A percentile compares a stretch with the other conserved stretches of the same genome.
These are phyloP conservation scores for Busseola fusca DNA, from an alignment of 2,888 invertebrate genomes.

Conservation along the genomic window DNA sequence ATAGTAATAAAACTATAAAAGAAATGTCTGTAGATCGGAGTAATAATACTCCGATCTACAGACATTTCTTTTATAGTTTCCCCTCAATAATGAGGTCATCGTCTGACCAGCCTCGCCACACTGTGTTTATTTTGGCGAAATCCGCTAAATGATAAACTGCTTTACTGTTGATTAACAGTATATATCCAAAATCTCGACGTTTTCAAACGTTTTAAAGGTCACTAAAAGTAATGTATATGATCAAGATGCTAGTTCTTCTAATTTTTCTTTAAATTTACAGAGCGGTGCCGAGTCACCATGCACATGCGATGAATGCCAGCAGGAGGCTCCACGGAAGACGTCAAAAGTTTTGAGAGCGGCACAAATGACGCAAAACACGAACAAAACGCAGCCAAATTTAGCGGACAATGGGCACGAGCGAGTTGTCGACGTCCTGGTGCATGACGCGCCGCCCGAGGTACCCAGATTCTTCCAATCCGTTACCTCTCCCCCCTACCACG, in stretches of 20 bases:
- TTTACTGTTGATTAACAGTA: constrained; percentile 5
- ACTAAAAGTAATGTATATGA: neutral
- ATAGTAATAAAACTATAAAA: constrained; percentile 52
- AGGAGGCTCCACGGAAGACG: constrained; percentile 68
- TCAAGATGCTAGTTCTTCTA: constrained; percentile 4
- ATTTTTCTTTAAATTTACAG: constrained; percentile 72
- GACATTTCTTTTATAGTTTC: too few species aligned
- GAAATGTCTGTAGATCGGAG: constrained; percentile 29
- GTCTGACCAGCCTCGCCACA: constrained; percentile 7
- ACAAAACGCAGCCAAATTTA: constrained; percentile 73
- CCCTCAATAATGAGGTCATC: too few species aligned
- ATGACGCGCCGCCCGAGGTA: constrained; percentile 81
- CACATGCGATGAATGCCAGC: constrained; percentile 84
- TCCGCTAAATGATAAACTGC: neutral
- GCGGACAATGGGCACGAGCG: constrained; percentile 78
- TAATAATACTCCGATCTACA: too few species aligned
- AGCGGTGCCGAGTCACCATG: constrained; percentile 84
- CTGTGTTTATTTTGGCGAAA: constrained; percentile 51
- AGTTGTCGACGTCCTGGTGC: constrained; percentile 83
- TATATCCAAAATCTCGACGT: constrained; percentile 5
- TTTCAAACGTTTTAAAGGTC: neutral
- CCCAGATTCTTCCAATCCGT: constrained; percentile 84
- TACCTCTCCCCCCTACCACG: constrained; percentile 81
- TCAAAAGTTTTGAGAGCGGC: constrained; percentile 67
- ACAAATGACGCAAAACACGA: constrained; percentile 64